Percentiles rank a stretch among this genome's conserved stretches.
Evolutionary conservation across 2,888 invertebrate species (phyloP).

Genomic region (Agrotis exclamationis): DNA sequence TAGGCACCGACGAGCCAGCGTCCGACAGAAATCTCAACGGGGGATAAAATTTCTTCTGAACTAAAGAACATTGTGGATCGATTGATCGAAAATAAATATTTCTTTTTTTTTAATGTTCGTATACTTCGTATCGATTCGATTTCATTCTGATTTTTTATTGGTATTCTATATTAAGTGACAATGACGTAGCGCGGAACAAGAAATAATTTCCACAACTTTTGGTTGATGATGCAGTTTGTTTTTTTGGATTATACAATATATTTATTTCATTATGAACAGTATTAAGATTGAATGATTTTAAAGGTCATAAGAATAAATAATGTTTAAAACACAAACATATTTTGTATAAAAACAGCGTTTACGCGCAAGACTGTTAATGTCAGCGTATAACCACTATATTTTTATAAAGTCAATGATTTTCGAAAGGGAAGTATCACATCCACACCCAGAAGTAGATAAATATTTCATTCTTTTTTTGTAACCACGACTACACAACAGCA

Average conservation of each 20-base stretch:
- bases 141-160: conserved; percentile 2
- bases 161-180: conserved; percentile 2
- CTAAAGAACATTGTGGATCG: conserved; percentile 82
- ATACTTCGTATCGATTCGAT: neutral
- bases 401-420: conserved; percentile 42
- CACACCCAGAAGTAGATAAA: conserved; percentile 73
- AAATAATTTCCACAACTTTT: conserved; percentile 27
- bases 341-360: conserved; percentile 14
- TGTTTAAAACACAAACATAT: conserved; percentile 1
- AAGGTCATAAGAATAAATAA: conserved; percentile 2
- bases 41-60: conserved; percentile 86
- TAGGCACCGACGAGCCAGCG: conserved; percentile 81
- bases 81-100: conserved; percentile 40
- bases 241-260: neutral
- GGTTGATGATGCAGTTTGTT: conserved; percentile 31
- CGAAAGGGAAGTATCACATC: conserved; percentile 67
- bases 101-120: conserved; percentile 16
- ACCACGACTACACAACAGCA: conserved; percentile 80
- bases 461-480: conserved; percentile 78
- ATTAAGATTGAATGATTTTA: conserved; percentile 11
- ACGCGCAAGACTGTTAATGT: neutral
- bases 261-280: neutral
- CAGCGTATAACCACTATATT: conserved; percentile 3
- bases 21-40: conserved; percentile 87
- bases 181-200: conserved; percentile 10